Percentiles rank a stretch among this genome's conserved stretches.
Conservation (phyloP, 2,797 vertebrate species). For the Sarcoramphus papa region DNA sequence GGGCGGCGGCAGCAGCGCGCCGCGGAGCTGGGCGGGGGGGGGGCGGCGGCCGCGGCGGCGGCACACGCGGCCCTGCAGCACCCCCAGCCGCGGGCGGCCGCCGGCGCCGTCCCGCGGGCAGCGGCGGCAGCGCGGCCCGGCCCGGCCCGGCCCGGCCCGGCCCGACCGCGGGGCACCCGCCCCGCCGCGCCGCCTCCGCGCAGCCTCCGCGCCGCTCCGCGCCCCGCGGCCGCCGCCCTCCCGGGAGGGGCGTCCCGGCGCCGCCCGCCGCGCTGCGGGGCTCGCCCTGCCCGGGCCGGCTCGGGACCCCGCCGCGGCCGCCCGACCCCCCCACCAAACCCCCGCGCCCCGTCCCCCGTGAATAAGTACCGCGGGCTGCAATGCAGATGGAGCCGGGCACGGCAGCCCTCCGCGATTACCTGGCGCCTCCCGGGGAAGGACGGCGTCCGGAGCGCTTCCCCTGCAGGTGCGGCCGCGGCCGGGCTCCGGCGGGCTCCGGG, state of each 20-base stretch:
- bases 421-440: conserved; percentile 71
- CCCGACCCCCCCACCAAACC: background rate
- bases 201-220: background rate
- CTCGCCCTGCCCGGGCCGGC: background rate
- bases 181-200: background rate
- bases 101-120: background rate
- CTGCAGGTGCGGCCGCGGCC: conserved; percentile 63
- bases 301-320: background rate
- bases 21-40: background rate
- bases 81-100: background rate
- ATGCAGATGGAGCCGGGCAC: conserved; percentile 66
- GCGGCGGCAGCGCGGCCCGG: background rate
- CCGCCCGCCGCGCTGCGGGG: background rate
- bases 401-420: conserved; percentile 56
- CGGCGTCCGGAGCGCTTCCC: conserved; percentile 65
- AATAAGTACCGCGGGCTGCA: conserved; percentile 55
- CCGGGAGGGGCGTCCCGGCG: background rate
- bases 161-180: background rate
- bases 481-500: conserved; percentile 65
- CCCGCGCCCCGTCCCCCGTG: background rate
- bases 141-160: no score
- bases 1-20: background rate
- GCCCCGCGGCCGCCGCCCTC: background rate
- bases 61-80: background rate
- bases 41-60: background rate